Base-by-base conservation (phyloP, 2,113 vertebrate genomes). In the Plecturocebus donacophilus region DNA sequence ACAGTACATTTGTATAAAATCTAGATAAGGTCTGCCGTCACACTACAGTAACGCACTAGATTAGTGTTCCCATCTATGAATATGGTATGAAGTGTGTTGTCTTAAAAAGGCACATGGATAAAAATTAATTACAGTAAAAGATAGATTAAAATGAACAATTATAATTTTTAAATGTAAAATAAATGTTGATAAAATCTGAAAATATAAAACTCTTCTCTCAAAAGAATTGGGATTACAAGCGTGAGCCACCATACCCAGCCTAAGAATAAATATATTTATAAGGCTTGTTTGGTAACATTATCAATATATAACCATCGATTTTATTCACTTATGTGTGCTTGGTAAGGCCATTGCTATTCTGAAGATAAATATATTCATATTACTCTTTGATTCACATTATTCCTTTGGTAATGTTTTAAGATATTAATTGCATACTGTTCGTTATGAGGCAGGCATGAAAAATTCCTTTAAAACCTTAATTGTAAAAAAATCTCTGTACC, bases 181-280 rank as follows among this genome's bases (percentile, higher is more conserved):
- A 87, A 12, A 83, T 64, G 80, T 95, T 83, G 82, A 64, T 94
- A 75, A 54, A 71, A 58, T 82, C n/a, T 76, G 3, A 52, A 95
- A 85, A 61, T 52, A 81, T 42, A 68, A 45, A 54, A 8, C 42
- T 56, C 71, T 40, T 52, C 73, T 11, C 81, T 45, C 75, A 87
- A 90, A 90, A 91, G 42, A 71, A 66, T 38, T 61, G 25, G 25
- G 58, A 61, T 61, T 61, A 61, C 10, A 61, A 11, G 58, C 10
- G 1, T 61, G 25, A 61, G 25, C 25, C 58, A 61, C 58, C 1
- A 0, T 10, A 5, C 58, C 25, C 58, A 61, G 58, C 10, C 58
- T 61, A 61, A 61, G 58, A 61, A 52, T 14, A 56, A 40, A n/a
- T 40, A 87, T n/a, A 87, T n/a, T 25, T 83, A 23, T 45, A 81